Conservation (phyloP, 2,888 invertebrate genomes). For the Slavum lentiscoides region DNA sequence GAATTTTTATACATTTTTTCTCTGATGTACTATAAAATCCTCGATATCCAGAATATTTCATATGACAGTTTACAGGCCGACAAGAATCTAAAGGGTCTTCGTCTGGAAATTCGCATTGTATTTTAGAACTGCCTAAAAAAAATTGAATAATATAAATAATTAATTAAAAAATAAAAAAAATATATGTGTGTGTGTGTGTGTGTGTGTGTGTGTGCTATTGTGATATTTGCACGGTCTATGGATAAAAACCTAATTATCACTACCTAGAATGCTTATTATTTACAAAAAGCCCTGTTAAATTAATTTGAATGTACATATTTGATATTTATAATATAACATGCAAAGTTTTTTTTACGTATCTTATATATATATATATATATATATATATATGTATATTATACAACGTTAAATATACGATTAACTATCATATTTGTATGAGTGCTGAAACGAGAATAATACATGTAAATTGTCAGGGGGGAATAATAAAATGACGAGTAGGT, state of each 20-base stretch:
- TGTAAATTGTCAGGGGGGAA: no score
- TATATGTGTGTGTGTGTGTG: no score
- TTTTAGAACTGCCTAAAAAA: constrained; percentile 1
- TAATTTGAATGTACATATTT: background rate
- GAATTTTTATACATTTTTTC: constrained; percentile 39
- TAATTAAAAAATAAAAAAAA: no score
- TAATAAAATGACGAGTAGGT: no score
- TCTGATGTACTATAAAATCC: constrained; percentile 62
- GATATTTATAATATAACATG: no score
- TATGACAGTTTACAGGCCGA: constrained; percentile 63
- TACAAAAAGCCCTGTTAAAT: constrained; percentile 3
- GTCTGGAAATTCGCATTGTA: constrained; percentile 60
- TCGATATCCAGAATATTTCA: constrained; percentile 64
- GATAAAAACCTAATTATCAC: background rate
- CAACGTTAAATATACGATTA: no score
- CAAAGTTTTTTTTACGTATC: background rate
- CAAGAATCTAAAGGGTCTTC: constrained; percentile 63
- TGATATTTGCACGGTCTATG: background rate
- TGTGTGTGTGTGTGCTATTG: background rate
- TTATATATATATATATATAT: no score
- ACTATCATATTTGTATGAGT: no score
- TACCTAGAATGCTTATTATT: background rate
- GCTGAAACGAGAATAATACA: no score
- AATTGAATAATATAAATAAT: background rate
- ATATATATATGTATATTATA: no score